Evolutionary conservation across 1,140 invertebrate species (phyloP).

Genomic region (Atta texana): DNA sequence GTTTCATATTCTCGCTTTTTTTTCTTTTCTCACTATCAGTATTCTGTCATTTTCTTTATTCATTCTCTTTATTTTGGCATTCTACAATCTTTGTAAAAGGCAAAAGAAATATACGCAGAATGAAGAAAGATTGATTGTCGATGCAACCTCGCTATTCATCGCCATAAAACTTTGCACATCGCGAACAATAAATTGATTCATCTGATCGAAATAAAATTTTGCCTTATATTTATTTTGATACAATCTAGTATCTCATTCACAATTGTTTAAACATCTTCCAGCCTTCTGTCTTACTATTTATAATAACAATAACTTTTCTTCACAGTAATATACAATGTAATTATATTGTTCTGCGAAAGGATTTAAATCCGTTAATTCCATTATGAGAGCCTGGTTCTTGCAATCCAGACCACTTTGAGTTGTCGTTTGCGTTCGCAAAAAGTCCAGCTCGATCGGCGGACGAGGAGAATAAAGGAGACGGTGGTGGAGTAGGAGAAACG

Average conservation of each 20-base stretch:
- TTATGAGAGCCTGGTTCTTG: constrained; percentile 30
- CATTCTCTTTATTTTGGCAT: constrained; percentile 14
- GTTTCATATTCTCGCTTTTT: neutral
- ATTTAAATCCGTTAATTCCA: constrained; percentile 40
- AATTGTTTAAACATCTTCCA: neutral
- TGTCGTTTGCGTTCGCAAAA: constrained; percentile 46
- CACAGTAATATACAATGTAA: neutral
- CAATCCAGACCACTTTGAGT: constrained; percentile 26
- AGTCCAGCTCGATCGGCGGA: constrained; percentile 33
- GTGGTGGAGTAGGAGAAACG: neutral
- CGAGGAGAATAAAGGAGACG: constrained; percentile 30
- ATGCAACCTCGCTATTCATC: neutral
- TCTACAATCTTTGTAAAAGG: neutral
- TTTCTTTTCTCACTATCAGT: neutral
- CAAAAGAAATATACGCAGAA: neutral
- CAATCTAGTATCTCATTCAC: neutral
- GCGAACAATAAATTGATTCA: constrained; percentile 34
- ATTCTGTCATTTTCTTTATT: constrained; percentile 1
- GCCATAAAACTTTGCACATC: constrained; percentile 23
- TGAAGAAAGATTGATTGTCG: neutral
- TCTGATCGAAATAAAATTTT: neutral
- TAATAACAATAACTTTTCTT: neutral
- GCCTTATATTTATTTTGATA: neutral
- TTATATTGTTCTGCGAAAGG: constrained; percentile 6
- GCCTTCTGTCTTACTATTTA: neutral